Evolutionary conservation across 2,113 vertebrate species (phyloP), one percentile per base, ranked within the genome.

Genomic region (Camelus dromedarius): DNA sequence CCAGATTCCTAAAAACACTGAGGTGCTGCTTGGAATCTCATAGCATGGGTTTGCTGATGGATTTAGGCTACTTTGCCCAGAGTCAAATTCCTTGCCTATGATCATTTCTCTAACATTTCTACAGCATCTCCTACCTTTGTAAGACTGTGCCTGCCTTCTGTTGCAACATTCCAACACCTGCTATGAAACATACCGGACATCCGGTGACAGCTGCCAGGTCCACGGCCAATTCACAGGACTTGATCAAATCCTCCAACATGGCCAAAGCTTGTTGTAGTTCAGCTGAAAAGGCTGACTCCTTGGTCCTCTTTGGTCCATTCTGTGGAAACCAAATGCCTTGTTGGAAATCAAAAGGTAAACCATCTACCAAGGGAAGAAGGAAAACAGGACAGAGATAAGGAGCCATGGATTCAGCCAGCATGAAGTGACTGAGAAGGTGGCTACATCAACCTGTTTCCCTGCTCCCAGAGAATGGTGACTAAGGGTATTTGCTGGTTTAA

Each of bases 151-250:
- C 69, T 75, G 64, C 54, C 56, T 56, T 95, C 64, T 60, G 6
- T 16, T 56, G 52, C 48, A 32, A 93, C 24, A 7, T 50, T 15
- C 56, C 38, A 48, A 35, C 11, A 35, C 22, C 38, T 62, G 48
- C 58, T 67, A 54, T 8, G 16, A 42, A 76, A 86, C 90, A 7
- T 96, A 97, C 96, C 96, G 94, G 96, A 64, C 83, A 97, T 64
- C 88, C 94, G 76, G 91, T 95, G 38, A 97, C 92, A 3, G 90
- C 96, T 48, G 96, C 95, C 18, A 96, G 86, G 54, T 91, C 96
- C 79, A 93, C 56, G 0, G 93, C 90, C 96, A 97, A 38, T 35
- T 97, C 96, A 79, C 97, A 97, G 35, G 97, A 97, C 83, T 69
- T 79, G 90, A 96, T 96, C 87, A 97, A 50, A 81, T 93, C 94